Conservation (phyloP, 53 echinoderm and acorn worm genomes). For the Hippasteria phrygiana region DNA sequence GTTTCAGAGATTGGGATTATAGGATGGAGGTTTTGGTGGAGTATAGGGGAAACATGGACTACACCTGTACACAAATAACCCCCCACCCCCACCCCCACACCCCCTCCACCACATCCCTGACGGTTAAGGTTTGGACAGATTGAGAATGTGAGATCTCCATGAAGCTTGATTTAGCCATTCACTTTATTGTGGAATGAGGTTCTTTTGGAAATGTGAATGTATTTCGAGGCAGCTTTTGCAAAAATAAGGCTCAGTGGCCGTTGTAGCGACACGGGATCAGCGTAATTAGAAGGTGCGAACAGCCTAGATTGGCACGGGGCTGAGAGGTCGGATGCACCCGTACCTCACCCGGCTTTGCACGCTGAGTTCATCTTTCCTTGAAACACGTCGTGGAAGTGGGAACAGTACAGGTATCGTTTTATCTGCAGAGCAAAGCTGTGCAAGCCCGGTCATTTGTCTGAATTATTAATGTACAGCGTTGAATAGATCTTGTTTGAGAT, state of each 20-base stretch:
- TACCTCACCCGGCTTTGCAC: background rate
- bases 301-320: slow-evolving; percentile 22
- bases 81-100: too few species aligned
- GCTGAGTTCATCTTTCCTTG: background rate
- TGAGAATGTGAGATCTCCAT: background rate
- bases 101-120: too few species aligned
- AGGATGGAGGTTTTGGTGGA: too few species aligned
- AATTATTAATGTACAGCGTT: too few species aligned
- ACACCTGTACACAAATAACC: too few species aligned
- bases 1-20: too few species aligned
- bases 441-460: too few species aligned
- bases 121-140: background rate
- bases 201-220: background rate
- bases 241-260: background rate
- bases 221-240: background rate
- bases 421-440: too few species aligned
- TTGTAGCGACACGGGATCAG: slow-evolving; percentile 24
- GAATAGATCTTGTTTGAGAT: too few species aligned
- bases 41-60: too few species aligned
- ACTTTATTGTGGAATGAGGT: background rate
- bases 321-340: background rate
- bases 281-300: slow-evolving; percentile 59
- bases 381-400: background rate
- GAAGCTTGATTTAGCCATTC: background rate
- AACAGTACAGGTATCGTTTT: too few species aligned